Evolutionary conservation across 1,140 invertebrate species (phyloP).

Genomic region (Dreissena polymorpha): DNA sequence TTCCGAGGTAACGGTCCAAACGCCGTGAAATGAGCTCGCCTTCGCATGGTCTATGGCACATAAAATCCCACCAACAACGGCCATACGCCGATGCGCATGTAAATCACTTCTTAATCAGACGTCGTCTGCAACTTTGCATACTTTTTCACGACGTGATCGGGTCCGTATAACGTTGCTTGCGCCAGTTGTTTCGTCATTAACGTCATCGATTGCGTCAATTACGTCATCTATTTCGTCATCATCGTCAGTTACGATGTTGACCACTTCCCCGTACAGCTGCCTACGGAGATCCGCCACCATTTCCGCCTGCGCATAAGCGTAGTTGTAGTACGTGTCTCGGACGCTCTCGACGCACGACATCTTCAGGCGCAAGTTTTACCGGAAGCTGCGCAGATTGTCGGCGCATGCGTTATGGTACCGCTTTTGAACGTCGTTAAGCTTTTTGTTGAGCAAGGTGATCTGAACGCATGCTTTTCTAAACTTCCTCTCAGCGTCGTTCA

Average conservation of each 20-base stretch:
- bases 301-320: slow-evolving; percentile 44
- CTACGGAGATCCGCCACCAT: slow-evolving; percentile 24
- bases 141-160: too few species aligned
- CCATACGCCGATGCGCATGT: too few species aligned
- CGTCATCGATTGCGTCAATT: too few species aligned
- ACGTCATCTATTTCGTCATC: too few species aligned
- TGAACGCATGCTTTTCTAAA: slow-evolving; percentile 27
- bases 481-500: slow-evolving; percentile 18
- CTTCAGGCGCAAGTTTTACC: slow-evolving; percentile 47
- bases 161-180: too few species aligned
- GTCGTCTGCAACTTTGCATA: too few species aligned
- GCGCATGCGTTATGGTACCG: slow-evolving; percentile 38
- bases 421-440: slow-evolving; percentile 24
- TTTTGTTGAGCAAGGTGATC: slow-evolving; percentile 21
- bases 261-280: slow-evolving; percentile 18
- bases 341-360: slow-evolving; percentile 48
- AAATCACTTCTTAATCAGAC: too few species aligned
- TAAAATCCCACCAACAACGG: too few species aligned
- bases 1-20: too few species aligned
- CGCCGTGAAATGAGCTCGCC: too few species aligned
- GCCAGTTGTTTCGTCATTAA: background rate
- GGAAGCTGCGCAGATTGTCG: slow-evolving; percentile 32
- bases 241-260: slow-evolving; percentile 4
- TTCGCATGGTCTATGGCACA: too few species aligned
- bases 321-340: slow-evolving; percentile 51